Base-by-base conservation (phyloP, 2,888 invertebrate species). In the Ormyrus pomaceus region DNA sequence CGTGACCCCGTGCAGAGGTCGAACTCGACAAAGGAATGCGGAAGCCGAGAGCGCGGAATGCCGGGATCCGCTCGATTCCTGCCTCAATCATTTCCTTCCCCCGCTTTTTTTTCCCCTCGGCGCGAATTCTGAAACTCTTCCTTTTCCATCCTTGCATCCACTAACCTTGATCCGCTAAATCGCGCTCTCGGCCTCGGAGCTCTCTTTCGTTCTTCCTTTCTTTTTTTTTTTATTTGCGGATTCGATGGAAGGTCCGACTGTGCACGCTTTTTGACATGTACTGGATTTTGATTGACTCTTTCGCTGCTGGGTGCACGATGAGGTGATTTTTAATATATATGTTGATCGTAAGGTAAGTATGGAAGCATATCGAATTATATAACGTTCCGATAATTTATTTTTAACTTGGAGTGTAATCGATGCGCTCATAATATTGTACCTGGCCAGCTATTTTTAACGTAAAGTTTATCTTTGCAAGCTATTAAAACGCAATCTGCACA, bases 71-170 rank as follows among this genome's bases (percentile, higher is more conserved):
- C 64, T 77, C 61, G 62, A 77, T 77, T 70, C 77, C 64, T 34
- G 55, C 66, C 58, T 68, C 50, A 58, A 80, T 80, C 66, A 61
- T 71, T 74, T 78, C 66, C 74, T 71, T 46, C 73, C 74, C 9
- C 50, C 48, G 45, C 50, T 66, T 65, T 59, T 64, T 69, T 50
- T 64, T 48, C 50, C 1, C 61, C 19, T 19, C 19, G 56, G 55
- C 68, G 62, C 69, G 19, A 19, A 69, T 48, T 62, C 77, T 70
- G 11, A 13, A 19, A 65, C 19, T 68, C 61, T 13, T 71, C 55
- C 48, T 45, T 2, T 34, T 50, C 9, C 13, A 46, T 19, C 55
- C 62, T 68, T 62, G 58, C 62, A 48, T 56, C 68, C 58, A 51
- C 53, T 74, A 55, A 64, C 73, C 73, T 74, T 79, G 68, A 79